Conservation (phyloP, 2,797 vertebrate genomes). For the Xiphorhynchus erythropygius region DNA sequence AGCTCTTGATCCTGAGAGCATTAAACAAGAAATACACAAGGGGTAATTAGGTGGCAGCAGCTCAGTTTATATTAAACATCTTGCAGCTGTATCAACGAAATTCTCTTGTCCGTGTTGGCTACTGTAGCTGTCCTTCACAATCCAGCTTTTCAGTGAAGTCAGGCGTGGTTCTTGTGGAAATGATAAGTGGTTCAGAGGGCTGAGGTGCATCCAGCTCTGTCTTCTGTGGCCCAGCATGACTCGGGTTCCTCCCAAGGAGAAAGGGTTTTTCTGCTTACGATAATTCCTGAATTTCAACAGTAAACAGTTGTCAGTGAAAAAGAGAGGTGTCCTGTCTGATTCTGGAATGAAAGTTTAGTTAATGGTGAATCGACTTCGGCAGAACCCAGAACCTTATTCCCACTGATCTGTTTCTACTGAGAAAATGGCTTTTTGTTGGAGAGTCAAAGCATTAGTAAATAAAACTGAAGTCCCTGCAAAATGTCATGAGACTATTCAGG, state of each 20-base stretch:
- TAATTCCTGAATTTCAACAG: not conserved
- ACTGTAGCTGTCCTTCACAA: not conserved
- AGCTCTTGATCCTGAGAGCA: conserved; percentile 57
- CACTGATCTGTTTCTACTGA: not conserved
- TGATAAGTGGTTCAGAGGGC: not conserved
- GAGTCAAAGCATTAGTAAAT: not conserved
- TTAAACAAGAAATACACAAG: conserved; percentile 35
- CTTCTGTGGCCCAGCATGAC: not conserved
- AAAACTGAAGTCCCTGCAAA: not conserved
- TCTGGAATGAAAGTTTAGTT: not conserved
- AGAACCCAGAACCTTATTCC: not conserved
- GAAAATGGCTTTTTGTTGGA: not conserved
- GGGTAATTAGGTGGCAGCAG: conserved; percentile 49
- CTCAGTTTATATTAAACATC: conserved; percentile 42
- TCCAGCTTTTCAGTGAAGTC: not conserved
- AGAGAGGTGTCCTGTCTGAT: not conserved
- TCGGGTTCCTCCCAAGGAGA: rapidly evolving
- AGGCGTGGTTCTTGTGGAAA: not conserved
- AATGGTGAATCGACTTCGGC: rapidly evolving
- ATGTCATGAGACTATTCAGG: not conserved
- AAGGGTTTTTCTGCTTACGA: not conserved
- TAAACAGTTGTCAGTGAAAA: not conserved
- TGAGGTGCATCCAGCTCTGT: not conserved
- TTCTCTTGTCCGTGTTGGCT: not conserved
- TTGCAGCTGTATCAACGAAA: conserved; percentile 40